Evolutionary conservation across 2,797 vertebrate species (phyloP).

Genomic region (Clamator glandarius): DNA sequence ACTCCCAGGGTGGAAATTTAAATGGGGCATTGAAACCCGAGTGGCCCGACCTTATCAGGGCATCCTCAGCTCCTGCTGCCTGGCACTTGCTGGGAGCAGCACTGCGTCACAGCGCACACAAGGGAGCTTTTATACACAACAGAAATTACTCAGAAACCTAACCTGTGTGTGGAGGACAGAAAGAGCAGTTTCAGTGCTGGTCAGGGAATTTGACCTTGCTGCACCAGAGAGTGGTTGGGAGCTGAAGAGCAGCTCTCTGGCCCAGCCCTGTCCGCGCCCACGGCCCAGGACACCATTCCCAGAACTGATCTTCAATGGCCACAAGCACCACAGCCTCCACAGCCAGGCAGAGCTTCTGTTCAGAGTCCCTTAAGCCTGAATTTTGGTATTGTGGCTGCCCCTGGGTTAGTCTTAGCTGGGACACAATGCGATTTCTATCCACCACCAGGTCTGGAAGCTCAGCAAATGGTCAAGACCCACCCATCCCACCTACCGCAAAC

Average conservation of each 20-base stretch:
- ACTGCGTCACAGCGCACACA: accelerated
- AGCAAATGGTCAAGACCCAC: neutral
- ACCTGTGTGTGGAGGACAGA: neutral
- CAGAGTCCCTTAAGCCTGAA: neutral
- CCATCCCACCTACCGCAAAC: neutral
- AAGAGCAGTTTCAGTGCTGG: neutral
- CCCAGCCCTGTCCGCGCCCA: neutral
- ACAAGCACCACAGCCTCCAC: accelerated
- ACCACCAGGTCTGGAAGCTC: neutral
- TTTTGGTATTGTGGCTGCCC: accelerated
- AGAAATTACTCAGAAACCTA: neutral
- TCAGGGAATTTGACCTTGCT: neutral
- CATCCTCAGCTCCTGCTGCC: accelerated
- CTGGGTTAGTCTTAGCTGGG: neutral
- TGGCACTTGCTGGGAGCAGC: neutral
- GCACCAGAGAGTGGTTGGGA: neutral
- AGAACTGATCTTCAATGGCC: neutral
- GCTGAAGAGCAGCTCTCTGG: neutral
- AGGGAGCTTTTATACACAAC: neutral
- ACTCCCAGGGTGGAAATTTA: neutral
- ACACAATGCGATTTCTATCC: neutral
- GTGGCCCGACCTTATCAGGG: accelerated
- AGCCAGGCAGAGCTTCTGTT: neutral
- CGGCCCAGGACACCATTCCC: neutral
- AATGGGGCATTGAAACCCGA: neutral